These are phyloP conservation scores for Chromoteleia sp. DNA, from an alignment of 2,888 invertebrate genomes.

Conservation along the genomic window DNA sequence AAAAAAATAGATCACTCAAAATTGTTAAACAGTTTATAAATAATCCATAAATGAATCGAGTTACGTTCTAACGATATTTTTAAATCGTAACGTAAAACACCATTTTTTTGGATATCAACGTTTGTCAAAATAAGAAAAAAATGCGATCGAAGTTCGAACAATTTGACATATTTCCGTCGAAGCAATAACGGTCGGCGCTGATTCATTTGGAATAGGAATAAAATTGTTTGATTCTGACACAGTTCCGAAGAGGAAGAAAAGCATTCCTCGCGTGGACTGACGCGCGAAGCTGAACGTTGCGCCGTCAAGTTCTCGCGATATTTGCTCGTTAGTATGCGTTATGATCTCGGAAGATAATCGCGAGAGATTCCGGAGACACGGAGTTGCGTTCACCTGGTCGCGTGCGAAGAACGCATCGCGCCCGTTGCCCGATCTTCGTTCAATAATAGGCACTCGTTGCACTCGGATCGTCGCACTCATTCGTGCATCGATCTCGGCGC, in stretches of 20 bases:
- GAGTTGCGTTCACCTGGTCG: slow-evolving; percentile 64
- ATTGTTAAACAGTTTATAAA: no score
- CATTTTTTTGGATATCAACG: no score
- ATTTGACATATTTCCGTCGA: background rate
- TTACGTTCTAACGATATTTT: no score
- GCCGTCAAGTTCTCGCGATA: slow-evolving; percentile 26
- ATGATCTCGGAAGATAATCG: slow-evolving; percentile 54
- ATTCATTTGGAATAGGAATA: background rate
- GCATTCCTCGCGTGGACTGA: slow-evolving; percentile 35
- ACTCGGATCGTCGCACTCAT: slow-evolving; percentile 56
- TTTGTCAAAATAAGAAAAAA: no score
- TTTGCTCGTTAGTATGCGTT: slow-evolving; percentile 36
- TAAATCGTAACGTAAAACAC: no score
- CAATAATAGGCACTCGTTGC: slow-evolving; percentile 57
- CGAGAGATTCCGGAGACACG: slow-evolving; percentile 62
- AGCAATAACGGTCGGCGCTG: background rate
- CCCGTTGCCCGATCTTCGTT: slow-evolving; percentile 48
- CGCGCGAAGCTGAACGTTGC: slow-evolving; percentile 38
- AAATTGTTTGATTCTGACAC: slow-evolving; percentile 35
- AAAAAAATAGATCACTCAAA: no score
- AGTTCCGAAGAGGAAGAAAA: slow-evolving; percentile 25
- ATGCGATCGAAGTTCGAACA: background rate
- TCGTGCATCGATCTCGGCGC: slow-evolving; percentile 41
- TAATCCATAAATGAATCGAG: no score
- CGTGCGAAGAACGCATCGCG: slow-evolving; percentile 60